phyloP scores from a whole-genome alignment of 2,113 vertebrate genomes.

The Mustela lutreola region DNA sequence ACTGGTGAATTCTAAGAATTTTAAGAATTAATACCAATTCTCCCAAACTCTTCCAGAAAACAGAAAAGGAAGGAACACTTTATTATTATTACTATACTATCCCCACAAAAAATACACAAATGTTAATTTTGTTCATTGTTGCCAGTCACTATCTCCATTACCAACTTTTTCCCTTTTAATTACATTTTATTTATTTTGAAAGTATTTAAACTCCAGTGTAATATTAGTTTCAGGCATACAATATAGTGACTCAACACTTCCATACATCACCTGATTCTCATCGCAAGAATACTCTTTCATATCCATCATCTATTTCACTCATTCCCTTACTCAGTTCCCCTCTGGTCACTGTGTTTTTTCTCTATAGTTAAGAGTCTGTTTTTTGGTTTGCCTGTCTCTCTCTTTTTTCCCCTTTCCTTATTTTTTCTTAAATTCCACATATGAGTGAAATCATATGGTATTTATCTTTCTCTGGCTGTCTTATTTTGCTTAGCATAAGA shows the following conservation, averaged over 20 bases:
- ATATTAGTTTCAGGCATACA: neutral
- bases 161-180: neutral
- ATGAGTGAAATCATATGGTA: neutral
- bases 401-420: neutral
- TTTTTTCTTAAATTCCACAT: neutral
- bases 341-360: neutral
- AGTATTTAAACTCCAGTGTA: neutral
- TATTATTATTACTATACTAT: neutral
- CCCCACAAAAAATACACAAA: neutral
- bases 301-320: neutral
- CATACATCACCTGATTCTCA: neutral
- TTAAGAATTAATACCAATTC: neutral
- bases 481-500: neutral
- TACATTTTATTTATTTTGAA: neutral
- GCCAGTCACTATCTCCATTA: neutral
- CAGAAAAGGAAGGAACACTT: neutral
- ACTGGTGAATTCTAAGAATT: neutral
- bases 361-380: neutral
- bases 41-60: neutral
- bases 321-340: neutral
- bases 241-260: neutral
- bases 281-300: neutral
- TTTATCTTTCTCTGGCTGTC: neutral
- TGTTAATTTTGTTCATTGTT: neutral
- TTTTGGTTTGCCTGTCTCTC: neutral